These are phyloP conservation scores for Odontomyia ornata DNA, from an alignment of 2,888 invertebrate genomes.

Conservation along the genomic window DNA sequence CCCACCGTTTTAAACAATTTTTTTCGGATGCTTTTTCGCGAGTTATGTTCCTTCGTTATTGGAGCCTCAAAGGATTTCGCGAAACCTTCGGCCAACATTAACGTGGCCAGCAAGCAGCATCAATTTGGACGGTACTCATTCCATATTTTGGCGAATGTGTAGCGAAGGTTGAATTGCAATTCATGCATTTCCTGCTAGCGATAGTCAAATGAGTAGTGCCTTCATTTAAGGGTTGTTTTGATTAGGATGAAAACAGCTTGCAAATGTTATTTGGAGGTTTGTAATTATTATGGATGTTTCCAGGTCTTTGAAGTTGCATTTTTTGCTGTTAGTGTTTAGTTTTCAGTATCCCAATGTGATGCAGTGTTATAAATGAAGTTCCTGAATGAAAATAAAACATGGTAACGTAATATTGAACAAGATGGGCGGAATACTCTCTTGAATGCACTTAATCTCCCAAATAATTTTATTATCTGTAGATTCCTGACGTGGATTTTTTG, in stretches of 20 bases:
- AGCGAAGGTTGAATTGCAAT: background rate
- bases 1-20: conserved; percentile 7
- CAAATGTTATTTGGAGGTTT: too few species aligned
- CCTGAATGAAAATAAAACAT: too few species aligned
- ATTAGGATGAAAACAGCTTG: background rate
- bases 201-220: background rate
- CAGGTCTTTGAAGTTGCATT: too few species aligned
- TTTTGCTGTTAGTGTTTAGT: too few species aligned
- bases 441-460: too few species aligned
- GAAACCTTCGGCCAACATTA: background rate
- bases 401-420: too few species aligned
- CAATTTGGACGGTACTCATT: background rate
- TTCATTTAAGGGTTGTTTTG: background rate
- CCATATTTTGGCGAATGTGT: background rate
- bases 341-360: too few species aligned
- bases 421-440: too few species aligned
- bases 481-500: too few species aligned
- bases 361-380: too few species aligned
- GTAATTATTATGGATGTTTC: too few species aligned
- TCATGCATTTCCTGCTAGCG: background rate
- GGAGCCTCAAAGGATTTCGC: conserved; percentile 18
- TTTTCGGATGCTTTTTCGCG: background rate
- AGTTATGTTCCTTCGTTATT: conserved; percentile 17
- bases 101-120: background rate
- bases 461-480: too few species aligned